Base-by-base conservation (phyloP, 1,140 invertebrate genomes). In the Pectinophora gossypiella region DNA sequence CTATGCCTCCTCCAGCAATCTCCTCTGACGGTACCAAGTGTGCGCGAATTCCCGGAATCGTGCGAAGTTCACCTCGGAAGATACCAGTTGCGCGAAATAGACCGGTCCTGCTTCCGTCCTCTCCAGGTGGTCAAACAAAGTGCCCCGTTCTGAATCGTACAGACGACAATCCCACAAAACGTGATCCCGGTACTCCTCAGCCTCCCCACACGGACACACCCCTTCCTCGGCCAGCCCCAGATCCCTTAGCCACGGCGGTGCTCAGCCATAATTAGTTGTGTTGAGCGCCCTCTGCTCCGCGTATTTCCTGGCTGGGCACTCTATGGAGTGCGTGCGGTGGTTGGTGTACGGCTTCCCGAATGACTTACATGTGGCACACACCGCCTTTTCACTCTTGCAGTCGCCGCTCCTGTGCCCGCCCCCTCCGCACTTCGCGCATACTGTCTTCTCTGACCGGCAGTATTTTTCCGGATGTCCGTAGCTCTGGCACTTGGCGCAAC, bases 1-100 rank as follows among this genome's bases (percentile, higher is more conserved):
- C 43, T 0, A 13, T 43, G 0, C 64, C 63, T 7, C 66, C 2
- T 3, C 10, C 0, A 38, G 58, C 4, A 61, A 56, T 1, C 35
- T 12, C 0, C 18, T 18, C 7, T 44, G 20, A 10, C 60, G 61
- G 48, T 46, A 27, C 67, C 70, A 70, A 3, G 66, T 10, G 0
- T 64, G 59, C 0, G 70, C 68, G 18, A 43, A 46, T 19, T 57
- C 60, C 13, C 67, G 56, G 6, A 60, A 62, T 18, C 60, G 58
- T 1, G 53, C 50, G 12, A 51, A 51, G 3, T 56, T 54, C 3
- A 51, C n/a, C n/a, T n/a, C n/a, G n/a, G n/a, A n/a, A n/a, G n/a
- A n/a, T n/a, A n/a, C n/a, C n/a, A n/a, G n/a, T n/a, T n/a, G n/a
- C n/a, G n/a, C n/a, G n/a, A n/a, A n/a, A n/a, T n/a, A n/a, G n/a